Base-by-base conservation (phyloP, 2,888 invertebrate genomes). In the Itoplectis maculator region DNA sequence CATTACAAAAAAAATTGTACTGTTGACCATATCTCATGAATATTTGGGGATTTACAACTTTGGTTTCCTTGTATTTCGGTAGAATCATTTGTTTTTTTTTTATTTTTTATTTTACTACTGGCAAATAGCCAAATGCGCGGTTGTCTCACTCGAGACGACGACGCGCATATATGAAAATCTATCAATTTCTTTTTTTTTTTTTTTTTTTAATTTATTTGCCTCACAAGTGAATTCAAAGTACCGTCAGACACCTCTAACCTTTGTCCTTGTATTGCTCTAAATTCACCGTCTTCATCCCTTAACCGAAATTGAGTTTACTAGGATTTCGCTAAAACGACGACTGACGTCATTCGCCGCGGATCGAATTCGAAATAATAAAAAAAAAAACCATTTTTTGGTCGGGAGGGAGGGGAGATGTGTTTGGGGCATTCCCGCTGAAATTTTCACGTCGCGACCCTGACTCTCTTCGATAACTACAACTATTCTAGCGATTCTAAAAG, bases 61-160 rank as follows among this genome's bases (percentile, higher is more conserved):
- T 37, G 15, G 35, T 61, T 61, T 61, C 37, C 37, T 37, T 61
- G 13, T 42, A 40, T 56, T 69, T 11, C 15, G 13, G 40, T 63
- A 13, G 18, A 37, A 29, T 63, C 47, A 69, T 29, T 61, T 29
- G 2, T 29, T 29, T 29, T 2, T 56, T 61, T 29, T 61, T 29
- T 29, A 3, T 29, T 29, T 2, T 56, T 61, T 69, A 37, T 40
- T 61, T 35, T 11, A 49, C 40, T 56, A 65, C 40, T 35, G 56
- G 56, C 56, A 72, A 78, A 45, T 47, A 56, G 51, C 35, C 63
- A 59, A 69, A 61, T 37, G 9, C 56, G 35, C 37, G 9, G 9
- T 59, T 29, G 15, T 61, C 15, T 61, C 59, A 18, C 9, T 7
- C 9, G 15, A n/a, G n/a, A 18, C 18, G 59, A 37, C 61, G 40